Evolutionary conservation across 2,797 vertebrate species (phyloP), one percentile per base, ranked within the genome.

Genomic region (Semotilus atromaculatus): DNA sequence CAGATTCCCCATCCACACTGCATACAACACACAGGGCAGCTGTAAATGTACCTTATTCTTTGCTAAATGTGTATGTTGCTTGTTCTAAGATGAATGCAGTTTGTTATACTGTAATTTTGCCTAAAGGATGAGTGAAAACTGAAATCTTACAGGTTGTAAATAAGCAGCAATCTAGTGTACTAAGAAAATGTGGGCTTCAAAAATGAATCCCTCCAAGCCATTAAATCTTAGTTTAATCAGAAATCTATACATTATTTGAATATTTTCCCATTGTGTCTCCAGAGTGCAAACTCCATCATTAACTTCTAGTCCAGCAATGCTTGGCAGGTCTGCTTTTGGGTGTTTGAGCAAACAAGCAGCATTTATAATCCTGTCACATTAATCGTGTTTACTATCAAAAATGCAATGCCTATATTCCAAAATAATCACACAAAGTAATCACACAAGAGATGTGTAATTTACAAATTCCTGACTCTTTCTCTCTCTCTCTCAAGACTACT

Each of bases 281-380:
- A 67, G 29, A 80, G 62, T 14, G 21, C 34, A 79, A 31, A 26
- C 53, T 62, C 38, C 21, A n/a, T 64, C 55, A 72, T 80, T n/a
- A 31, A 68, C 7, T 36, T 67, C 3, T 60, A 5, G 40, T 62
- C 51, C 29, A 11, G 7, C 31, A 64, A 31, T 21, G 31, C 26
- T 34, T 80, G 29, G 26, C 13, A 51, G 43, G 23, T 36, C 11
- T 14, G 53, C 31, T 36, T 78, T 72, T 34, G 40, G 55, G 53
- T 48, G 7, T 67, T 34, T 68, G 62, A 36, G 9, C 2, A 29
- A 66, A 62, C 7, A 29, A 62, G 23, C 18, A 48, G 2, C 13
- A 62, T 51, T 7, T 13, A n/a, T 23, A 16, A 51, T 36, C 13
- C 64, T 68, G 64, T 53, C 62, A 53, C 5, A 14, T 68, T 34